Base-by-base conservation (phyloP, 2,113 vertebrate species). In the Aphelocoma coerulescens region DNA sequence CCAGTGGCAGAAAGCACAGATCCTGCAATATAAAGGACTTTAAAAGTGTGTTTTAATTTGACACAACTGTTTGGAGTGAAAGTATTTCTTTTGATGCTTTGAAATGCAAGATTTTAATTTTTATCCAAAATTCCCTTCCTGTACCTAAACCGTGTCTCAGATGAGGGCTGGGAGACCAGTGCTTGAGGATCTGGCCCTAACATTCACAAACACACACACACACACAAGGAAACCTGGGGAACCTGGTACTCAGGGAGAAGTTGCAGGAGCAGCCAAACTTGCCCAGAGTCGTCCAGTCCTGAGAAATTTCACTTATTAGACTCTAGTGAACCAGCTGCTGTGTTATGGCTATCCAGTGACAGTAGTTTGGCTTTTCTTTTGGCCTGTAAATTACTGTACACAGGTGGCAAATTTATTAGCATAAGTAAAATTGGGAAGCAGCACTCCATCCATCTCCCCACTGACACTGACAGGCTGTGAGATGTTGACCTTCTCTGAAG, bases 391-490 rank as follows among this genome's bases (percentile, higher is more conserved):
- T 91, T 85, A 89, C 48, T 58, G 58, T 66, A 27, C 91, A 95
- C 87, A 88, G 69, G 81, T 88, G 58, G 58, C 37, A n/a, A 91
- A 72, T 91, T 89, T 82, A 58, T 89, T 62, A 89, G 58, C 51
- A 43, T 57, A 79, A 68, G 33, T 71, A 63, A 95, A 92, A 87
- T 94, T n/a, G 69, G 58, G 85, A 82, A 91, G 81, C 66, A 91
- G 43, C 43, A 46, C 66, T 77, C 76, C 35, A 51, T 84, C 69
- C 13, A 1, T 67, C 72, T 86, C 69, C 61, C 41, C 2, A 3
- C 55, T 72, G 67, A 69, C 62, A 26, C 61, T 74, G 69, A 59
- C 54, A 24, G 52, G 27, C 66, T 78, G 41, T 16, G 6, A 63
- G 81, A 52, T 43, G 30, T 41, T 72, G 76, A 79, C 57, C 69